Evolutionary conservation across 2,113 vertebrate genomes (phyloP).

Genomic region (Opisthocomus hoazin): DNA sequence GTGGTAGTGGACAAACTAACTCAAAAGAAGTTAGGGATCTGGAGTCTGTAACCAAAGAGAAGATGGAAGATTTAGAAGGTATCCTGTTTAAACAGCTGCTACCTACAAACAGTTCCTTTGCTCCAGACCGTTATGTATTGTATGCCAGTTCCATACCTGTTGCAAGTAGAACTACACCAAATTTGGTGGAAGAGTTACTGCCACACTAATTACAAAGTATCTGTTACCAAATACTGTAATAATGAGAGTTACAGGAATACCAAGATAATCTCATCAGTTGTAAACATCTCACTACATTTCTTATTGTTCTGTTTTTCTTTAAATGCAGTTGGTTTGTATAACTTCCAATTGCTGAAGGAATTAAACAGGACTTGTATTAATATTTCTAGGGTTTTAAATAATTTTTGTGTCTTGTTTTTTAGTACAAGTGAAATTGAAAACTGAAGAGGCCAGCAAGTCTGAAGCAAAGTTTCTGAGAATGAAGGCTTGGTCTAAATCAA

Average conservation of each 20-base stretch:
- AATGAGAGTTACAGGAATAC: neutral
- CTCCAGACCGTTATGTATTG: accelerated
- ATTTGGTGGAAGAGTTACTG: neutral
- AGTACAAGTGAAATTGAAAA: slow-evolving; percentile 82
- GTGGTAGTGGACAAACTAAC: neutral
- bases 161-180: neutral
- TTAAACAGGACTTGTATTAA: neutral
- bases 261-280: neutral
- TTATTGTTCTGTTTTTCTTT: neutral
- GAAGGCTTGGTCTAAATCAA: slow-evolving; percentile 89
- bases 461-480: slow-evolving; percentile 89
- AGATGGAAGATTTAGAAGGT: slow-evolving; percentile 82
- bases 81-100: neutral
- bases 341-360: neutral
- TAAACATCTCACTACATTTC: neutral
- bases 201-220: neutral
- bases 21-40: neutral
- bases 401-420: neutral
- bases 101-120: neutral
- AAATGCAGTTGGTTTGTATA: neutral
- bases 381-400: neutral
- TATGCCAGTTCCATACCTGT: neutral
- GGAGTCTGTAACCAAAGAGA: slow-evolving; percentile 54
- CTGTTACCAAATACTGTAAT: neutral
- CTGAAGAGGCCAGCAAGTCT: slow-evolving; percentile 83